These are phyloP conservation scores for Micromys minutus DNA, from an alignment of 2,113 vertebrate species.

Conservation along the genomic window DNA sequence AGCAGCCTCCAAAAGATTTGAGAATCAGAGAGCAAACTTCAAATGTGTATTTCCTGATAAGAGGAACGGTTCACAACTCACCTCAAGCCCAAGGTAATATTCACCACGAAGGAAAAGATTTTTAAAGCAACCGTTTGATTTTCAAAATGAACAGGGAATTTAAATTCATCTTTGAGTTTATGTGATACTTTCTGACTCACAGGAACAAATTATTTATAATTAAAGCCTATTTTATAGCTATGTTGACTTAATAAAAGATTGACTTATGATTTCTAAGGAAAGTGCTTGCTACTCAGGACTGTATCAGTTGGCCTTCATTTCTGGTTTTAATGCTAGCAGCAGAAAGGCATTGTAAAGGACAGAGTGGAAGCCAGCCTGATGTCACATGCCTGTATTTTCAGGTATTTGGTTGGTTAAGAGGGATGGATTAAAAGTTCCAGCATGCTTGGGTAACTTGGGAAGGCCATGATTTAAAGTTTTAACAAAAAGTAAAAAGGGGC, in stretches of 20 bases:
- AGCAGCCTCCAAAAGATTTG: neutral
- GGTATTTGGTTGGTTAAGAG: neutral
- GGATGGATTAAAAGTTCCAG: neutral
- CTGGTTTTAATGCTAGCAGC: conserved; percentile 31
- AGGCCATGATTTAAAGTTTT: neutral
- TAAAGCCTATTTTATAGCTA: conserved; percentile 17
- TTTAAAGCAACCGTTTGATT: neutral
- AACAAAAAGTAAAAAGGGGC: neutral
- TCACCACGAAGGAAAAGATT: neutral
- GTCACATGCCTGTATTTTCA: neutral
- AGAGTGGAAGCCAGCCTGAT: neutral
- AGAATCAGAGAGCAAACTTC: neutral
- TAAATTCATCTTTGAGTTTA: conserved; percentile 15
- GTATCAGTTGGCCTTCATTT: neutral
- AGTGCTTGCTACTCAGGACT: neutral
- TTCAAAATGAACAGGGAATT: conserved; percentile 21
- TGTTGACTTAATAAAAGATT: conserved; percentile 10
- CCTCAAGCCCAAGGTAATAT: neutral
- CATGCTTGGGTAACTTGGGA: neutral
- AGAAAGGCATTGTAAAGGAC: neutral
- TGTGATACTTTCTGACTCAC: neutral
- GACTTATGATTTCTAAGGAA: conserved; percentile 45
- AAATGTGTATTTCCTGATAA: neutral
- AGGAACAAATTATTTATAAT: neutral
- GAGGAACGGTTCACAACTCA: neutral